These are phyloP conservation scores for Fukomys damarensis DNA, from an alignment of 2,113 vertebrate genomes.

Conservation along the genomic window DNA sequence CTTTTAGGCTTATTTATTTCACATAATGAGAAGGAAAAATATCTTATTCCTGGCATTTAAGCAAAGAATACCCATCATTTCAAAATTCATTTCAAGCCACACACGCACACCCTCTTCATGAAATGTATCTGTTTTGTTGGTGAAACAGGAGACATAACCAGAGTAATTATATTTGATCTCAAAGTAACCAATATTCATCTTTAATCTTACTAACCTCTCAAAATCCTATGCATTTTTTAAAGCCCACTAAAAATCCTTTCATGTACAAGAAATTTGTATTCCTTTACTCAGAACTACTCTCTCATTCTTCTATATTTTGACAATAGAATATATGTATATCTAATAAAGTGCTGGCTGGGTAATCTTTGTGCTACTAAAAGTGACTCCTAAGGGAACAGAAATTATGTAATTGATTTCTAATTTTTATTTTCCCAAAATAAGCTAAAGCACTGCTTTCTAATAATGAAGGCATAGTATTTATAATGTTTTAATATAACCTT, in stretches of 20 bases:
- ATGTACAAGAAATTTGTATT: neutral
- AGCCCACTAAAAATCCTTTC: conserved; percentile 5
- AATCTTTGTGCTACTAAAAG: neutral
- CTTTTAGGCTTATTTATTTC: conserved; percentile 67
- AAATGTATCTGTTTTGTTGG: neutral
- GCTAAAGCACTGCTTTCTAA: neutral
- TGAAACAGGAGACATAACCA: neutral
- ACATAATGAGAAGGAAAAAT: conserved; percentile 60
- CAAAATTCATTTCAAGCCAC: conserved; percentile 3
- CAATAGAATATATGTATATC: neutral
- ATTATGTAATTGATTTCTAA: neutral
- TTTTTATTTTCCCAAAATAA: neutral
- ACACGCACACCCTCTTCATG: neutral
- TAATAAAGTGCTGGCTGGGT: neutral
- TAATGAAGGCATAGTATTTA: neutral
- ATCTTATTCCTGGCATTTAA: conserved; percentile 50
- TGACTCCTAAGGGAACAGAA: neutral
- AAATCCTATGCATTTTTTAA: conserved; percentile 42
- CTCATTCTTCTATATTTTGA: neutral
- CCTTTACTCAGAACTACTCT: neutral
- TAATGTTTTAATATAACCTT: neutral
- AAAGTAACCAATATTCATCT: neutral
- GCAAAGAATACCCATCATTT: conserved; percentile 42
- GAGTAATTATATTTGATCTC: neutral
- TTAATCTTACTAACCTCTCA: neutral